These are phyloP conservation scores for Centropus bengalensis DNA, from an alignment of 2,113 vertebrate genomes.

Conservation along the genomic window DNA sequence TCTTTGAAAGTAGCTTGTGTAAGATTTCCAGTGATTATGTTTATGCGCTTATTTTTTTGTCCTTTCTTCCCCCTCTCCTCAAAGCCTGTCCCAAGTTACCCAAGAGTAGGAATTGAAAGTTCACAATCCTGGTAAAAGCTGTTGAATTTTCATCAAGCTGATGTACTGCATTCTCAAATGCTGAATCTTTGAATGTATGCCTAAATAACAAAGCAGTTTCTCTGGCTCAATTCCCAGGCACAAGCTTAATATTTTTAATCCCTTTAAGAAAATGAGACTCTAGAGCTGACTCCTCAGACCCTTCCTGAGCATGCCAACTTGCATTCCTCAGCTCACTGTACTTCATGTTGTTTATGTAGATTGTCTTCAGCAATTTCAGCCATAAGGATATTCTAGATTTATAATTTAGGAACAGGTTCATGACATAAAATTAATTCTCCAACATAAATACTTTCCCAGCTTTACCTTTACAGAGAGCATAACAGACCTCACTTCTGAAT, in stretches of 20 bases:
- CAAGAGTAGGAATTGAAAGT: neutral
- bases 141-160: neutral
- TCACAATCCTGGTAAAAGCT: neutral
- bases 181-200: neutral
- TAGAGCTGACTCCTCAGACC: neutral
- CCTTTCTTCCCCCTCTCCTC: neutral
- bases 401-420: neutral
- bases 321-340: neutral
- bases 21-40: neutral
- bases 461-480: neutral
- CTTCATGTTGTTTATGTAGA: neutral
- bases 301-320: neutral
- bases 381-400: neutral
- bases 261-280: neutral
- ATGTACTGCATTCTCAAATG: neutral
- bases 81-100: neutral
- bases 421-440: neutral
- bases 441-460: neutral
- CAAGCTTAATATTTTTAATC: conserved; percentile 3
- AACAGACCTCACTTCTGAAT: neutral
- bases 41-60: neutral
- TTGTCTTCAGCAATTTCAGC: neutral
- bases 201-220: neutral
- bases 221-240: neutral
- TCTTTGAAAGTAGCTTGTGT: neutral